phyloP scores from a whole-genome alignment of 2,888 invertebrate genomes.

The Plebejus argus region DNA sequence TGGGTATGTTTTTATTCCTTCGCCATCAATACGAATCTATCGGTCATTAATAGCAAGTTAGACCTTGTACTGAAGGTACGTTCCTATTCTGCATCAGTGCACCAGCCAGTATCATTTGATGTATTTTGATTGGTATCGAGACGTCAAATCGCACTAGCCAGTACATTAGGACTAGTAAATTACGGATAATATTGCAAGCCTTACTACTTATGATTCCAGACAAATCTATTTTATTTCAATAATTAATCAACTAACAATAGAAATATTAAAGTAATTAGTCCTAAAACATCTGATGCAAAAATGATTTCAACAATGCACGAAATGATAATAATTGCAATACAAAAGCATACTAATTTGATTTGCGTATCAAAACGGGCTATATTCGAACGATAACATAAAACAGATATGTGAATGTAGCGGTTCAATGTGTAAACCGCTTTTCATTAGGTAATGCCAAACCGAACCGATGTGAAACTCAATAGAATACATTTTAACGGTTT shows the following conservation, averaged over 20 bases:
- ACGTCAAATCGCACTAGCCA: no score
- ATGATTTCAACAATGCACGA: background rate
- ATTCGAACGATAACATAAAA: slow-evolving; percentile 7
- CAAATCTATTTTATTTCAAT: no score
- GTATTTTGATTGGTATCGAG: no score
- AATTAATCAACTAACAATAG: background rate
- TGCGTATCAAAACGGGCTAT: background rate
- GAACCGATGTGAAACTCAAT: background rate
- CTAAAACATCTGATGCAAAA: background rate
- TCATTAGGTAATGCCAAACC: slow-evolving; percentile 24
- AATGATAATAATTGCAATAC: slow-evolving; percentile 6
- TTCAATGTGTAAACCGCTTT: slow-evolving; percentile 14
- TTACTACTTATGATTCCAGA: no score
- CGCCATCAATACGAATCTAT: background rate
- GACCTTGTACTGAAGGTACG: no score
- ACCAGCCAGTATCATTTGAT: no score
- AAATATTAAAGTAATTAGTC: background rate
- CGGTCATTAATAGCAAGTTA: background rate
- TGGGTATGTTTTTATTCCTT: no score
- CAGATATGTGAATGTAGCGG: background rate
- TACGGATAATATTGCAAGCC: no score
- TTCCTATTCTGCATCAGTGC: no score
- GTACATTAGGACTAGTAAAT: no score
- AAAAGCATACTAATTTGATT: background rate
- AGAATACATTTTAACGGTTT: background rate